Conservation (phyloP, 2,113 vertebrate species). For the Pantherophis guttatus region DNA sequence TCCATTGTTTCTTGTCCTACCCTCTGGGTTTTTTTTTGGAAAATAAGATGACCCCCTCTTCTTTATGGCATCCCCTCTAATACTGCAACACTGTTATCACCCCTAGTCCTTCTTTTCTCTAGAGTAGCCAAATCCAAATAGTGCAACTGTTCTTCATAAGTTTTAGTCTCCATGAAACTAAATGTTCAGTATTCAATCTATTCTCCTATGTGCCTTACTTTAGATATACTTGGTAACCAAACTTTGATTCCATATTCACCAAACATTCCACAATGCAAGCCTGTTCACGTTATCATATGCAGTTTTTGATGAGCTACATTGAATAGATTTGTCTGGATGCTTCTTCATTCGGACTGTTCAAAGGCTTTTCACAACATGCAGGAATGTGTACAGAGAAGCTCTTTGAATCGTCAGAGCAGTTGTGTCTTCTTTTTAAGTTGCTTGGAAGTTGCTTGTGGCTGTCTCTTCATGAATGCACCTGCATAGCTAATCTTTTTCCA, state of each 20-base stretch:
- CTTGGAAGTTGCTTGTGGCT: not conserved
- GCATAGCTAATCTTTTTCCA: not conserved
- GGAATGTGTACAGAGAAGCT: not conserved
- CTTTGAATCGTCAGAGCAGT: not conserved
- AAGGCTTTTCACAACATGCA: not conserved
- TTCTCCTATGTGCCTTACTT: not conserved
- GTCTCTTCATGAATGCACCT: not conserved
- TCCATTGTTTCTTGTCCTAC: not conserved
- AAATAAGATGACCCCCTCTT: not conserved
- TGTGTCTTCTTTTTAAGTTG: not conserved
- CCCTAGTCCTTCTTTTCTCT: not conserved
- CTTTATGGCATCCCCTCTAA: not conserved
- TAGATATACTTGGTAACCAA: not conserved
- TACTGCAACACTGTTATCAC: not conserved
- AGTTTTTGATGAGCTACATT: not conserved
- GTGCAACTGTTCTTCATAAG: not conserved
- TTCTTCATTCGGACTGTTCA: not conserved
- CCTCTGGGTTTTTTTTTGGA: not conserved
- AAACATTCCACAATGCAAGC: not conserved
- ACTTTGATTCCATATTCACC: not conserved
- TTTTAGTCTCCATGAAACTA: not conserved
- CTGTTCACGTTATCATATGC: not conserved
- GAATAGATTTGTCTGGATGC: not conserved
- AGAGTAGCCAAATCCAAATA: not conserved
- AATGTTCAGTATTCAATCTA: not conserved